Percentiles rank a stretch among this genome's conserved stretches.
phyloP scores from a whole-genome alignment of 2,113 vertebrate species.

The Phaethornis superciliosus region DNA sequence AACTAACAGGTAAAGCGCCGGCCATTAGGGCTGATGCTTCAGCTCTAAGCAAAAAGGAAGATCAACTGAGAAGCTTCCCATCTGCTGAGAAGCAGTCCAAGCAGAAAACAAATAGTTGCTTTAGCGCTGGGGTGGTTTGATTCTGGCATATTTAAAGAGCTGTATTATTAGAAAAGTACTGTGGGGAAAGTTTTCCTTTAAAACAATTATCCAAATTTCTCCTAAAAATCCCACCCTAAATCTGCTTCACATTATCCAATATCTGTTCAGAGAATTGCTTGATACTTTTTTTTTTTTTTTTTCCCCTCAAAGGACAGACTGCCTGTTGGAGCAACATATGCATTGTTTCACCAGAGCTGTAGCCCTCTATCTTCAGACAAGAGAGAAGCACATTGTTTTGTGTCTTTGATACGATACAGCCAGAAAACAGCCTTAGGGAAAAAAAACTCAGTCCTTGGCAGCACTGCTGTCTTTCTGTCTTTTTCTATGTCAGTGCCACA shows the following conservation, averaged over 20 bases:
- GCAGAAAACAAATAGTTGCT: background rate
- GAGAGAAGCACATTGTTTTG: conserved; percentile 56
- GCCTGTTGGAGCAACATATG: conserved; percentile 32
- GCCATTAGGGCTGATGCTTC: background rate
- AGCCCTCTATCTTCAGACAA: conserved; percentile 39
- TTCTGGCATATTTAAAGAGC: background rate
- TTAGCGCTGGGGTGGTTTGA: background rate
- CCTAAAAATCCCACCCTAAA: conserved; percentile 34
- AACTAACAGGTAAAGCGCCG: background rate
- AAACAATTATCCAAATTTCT: conserved; percentile 26
- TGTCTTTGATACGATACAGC: conserved; percentile 51
- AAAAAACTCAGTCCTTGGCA: conserved; percentile 37
- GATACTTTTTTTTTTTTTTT: background rate
- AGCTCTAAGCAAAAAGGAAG: background rate
- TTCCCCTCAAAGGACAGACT: background rate
- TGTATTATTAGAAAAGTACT: background rate
- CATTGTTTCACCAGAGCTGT: conserved; percentile 51
- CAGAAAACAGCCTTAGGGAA: conserved; percentile 44
- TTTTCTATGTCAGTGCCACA: conserved; percentile 10
- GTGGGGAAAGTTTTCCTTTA: conserved; percentile 56
- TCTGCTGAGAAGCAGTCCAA: background rate
- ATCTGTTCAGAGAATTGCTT: conserved; percentile 28
- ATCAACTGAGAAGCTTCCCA: background rate
- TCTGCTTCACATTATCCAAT: conserved; percentile 31
- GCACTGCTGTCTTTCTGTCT: background rate